Evolutionary conservation across 2,888 invertebrate genomes (phyloP), one percentile per base, ranked within the genome.

Genomic region (Diploptera punctata): DNA sequence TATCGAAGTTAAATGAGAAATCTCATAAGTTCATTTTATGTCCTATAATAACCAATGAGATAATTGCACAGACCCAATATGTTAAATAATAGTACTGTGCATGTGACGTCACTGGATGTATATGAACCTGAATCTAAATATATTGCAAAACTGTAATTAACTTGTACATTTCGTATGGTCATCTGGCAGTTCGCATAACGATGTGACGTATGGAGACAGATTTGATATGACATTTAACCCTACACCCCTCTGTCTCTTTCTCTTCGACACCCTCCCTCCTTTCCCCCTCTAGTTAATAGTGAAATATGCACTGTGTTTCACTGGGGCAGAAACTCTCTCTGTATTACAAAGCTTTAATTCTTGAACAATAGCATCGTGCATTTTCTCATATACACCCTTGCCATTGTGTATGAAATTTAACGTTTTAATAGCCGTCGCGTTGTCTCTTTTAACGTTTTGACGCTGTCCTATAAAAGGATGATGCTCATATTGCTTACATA

Each of bases 281-380:
- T 47, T 44, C n/a, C 65, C 26, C 65, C 47, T 47, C 44, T 26
- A 65, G 65, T 65, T 65, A 65, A 65, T 26, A 65, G 65, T 65
- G 65, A 47, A 65, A 65, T 65, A 65, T 65, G 65, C 38, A 65
- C 2, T n/a, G 38, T 38, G 43, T 62, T 43, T 43, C 43, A 62
- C 43, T 62, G 38, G 24, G 19, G 43, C 43, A 43, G 19, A 62
- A 43, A 24, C 19, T 24, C 19, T 24, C 24, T 57, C 16, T 19
- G 24, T 16, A 5, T 21, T 38, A 13, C 13, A 38, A 38, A 43
- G 21, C 43, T 43, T 1, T 62, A 62, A 62, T 43, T 43, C 62
- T 62, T 62, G 62, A 62, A 62, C 62, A 43, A 62, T 43, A 21
- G 43, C 21, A n/a, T n/a, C n/a, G n/a, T n/a, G n/a, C 19, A 21